Evolutionary conservation across 2,888 invertebrate species (phyloP), one percentile per base, ranked within the genome.

Genomic region (Polyommatus icarus): DNA sequence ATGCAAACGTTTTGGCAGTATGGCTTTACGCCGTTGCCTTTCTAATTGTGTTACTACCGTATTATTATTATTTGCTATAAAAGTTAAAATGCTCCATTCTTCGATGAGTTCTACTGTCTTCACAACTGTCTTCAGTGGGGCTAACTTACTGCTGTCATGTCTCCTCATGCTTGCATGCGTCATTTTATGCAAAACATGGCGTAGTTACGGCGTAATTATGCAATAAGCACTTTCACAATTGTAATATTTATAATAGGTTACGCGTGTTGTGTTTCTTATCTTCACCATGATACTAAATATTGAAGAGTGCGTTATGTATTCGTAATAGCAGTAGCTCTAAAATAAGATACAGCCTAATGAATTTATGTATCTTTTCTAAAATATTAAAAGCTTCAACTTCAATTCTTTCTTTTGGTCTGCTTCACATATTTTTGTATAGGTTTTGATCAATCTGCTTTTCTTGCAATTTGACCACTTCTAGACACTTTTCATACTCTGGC

Each of bases 171-270:
- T 7, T 75, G 54, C 15, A 67, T 75, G 75, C 50, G 75, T 75
- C 24, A 75, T 54, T 75, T 75, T 75, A 50, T 54, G 54, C 54
- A 46, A 73, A 24, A 46, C 75, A 29, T 50, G 15, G 15, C 24
- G 54, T 18, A 54, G 29, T 73, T 50, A 50, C 54, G 54, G 50
- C 54, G 75, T 75, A 75, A 75, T 75, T 75, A 75, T 75, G 75
- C 75, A 75, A 75, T 29, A 29, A 54, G 5, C 75, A 75, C 75
- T 75, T 75, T 75, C 75, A 75, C 75, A 50, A 75, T 75, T 50
- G 24, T 75, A 50, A 75, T 54, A 75, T 75, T 32, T 29, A 54
- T 50, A 15, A 73, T 40, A 7, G 5, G 20, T 75, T 75, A 54
- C 75, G 75, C 46, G 7, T 73, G 73, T 73, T 75, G 40, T 20